Percentiles rank a stretch among this genome's conserved stretches.
phyloP scores from a whole-genome alignment of 2,113 vertebrate species.

The Muntiacus reevesi region DNA sequence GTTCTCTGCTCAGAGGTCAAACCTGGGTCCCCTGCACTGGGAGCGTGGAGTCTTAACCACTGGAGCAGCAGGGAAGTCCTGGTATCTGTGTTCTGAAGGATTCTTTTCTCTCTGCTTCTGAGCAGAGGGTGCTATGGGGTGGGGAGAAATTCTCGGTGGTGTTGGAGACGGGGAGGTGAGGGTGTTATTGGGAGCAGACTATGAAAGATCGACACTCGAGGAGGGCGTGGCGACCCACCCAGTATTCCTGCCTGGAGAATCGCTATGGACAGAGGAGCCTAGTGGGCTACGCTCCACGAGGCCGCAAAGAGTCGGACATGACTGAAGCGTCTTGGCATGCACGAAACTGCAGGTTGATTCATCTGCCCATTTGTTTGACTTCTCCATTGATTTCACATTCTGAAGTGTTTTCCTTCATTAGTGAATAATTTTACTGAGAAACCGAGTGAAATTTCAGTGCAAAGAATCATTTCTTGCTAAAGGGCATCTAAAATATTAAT shows the following conservation, averaged over 20 bases:
- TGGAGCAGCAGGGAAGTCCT: neutral
- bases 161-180: neutral
- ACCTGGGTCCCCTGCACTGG: neutral
- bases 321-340: neutral
- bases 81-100: neutral
- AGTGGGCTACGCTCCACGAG: neutral
- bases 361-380: neutral
- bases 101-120: neutral
- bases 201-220: neutral
- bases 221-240: neutral
- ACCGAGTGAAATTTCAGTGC: neutral
- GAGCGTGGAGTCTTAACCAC: neutral
- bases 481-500: neutral
- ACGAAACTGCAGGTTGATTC: neutral
- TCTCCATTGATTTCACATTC: neutral
- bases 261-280: neutral
- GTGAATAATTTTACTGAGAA: neutral
- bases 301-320: neutral
- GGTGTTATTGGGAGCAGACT: neutral
- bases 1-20: neutral
- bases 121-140: neutral
- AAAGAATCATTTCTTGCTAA: neutral
- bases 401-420: neutral
- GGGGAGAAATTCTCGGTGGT: fast-evolving
- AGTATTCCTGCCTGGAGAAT: neutral